Evolutionary conservation across 2,888 invertebrate species (phyloP), one percentile per base, ranked within the genome.

Genomic region (Caenorhabditis doughertyi): DNA sequence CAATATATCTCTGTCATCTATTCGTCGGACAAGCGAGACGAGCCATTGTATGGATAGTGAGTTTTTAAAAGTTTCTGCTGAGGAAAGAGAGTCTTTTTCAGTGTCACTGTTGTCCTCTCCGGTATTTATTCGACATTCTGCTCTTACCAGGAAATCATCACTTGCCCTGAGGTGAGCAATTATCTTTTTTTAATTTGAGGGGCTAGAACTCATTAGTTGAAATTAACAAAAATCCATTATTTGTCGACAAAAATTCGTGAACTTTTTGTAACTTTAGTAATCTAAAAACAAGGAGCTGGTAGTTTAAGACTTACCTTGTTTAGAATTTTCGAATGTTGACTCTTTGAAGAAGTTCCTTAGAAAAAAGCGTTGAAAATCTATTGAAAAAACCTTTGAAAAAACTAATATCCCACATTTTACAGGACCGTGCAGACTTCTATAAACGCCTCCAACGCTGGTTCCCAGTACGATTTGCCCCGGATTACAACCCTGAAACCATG

Each of bases 1-100:
- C 56, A 67, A n/a, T 74, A 58, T 56, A 21, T 74, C 0, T 35
- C 58, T 7, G 39, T 74, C 21, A 74, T 74, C 23, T 13, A 67
- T 18, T 56, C 74, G 2, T 47, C 65, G 2, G 65, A 74, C 39
- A 25, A 67, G 18, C 21, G 58, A 39, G 65, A 74, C 9, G 42
- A 58, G 7, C 7, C 32, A n/a, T 9, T 67, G 7, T 39, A 49
- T 18, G 74, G 74, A 65, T 2, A 51, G 73, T 73, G 3, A 13
- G 64, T 60, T 47, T 35, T 47, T 47, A n/a, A n/a, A n/a, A n/a
- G n/a, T 47, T 13, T 3, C n/a, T 3, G n/a, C 18, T 47, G 1
- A 18, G 5, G n/a, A n/a, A 3, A 18, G 3, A 47, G 7, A 3
- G 2, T 3, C 18, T 47, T 32, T 56, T 72, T 27, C 73, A 73